Evolutionary conservation across 2,113 vertebrate species (phyloP).

Genomic region (Limanda limanda): DNA sequence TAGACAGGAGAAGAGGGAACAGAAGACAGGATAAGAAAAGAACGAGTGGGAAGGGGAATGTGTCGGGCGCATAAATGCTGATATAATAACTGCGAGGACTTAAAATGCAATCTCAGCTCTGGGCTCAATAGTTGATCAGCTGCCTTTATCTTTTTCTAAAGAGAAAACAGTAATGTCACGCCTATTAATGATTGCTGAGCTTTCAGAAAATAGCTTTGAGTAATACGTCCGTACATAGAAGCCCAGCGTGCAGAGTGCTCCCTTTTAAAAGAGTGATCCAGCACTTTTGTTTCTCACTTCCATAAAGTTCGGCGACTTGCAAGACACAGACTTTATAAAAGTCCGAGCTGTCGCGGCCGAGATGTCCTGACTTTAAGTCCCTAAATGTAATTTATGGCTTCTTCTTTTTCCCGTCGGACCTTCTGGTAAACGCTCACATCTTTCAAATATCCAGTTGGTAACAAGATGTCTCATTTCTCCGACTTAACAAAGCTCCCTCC

Average conservation of each 20-base stretch:
- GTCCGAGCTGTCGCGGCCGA: slow-evolving; percentile 8
- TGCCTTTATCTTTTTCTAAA: slow-evolving; percentile 47
- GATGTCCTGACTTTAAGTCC: slow-evolving; percentile 27
- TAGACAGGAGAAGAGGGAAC: slow-evolving; percentile 8
- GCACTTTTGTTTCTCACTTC: slow-evolving; percentile 8
- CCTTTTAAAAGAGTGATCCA: slow-evolving; percentile 16
- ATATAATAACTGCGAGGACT: slow-evolving; percentile 46
- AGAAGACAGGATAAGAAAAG: not conserved
- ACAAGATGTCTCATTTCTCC: not conserved
- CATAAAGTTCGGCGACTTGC: slow-evolving; percentile 11
- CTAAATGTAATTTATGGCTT: slow-evolving; percentile 36
- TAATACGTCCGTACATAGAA: not conserved
- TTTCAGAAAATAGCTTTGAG: slow-evolving; percentile 23
- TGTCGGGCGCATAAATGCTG: not conserved
- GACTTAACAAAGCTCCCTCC: not conserved
- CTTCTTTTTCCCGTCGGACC: slow-evolving; percentile 8
- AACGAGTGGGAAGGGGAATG: not conserved
- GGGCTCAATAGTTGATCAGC: slow-evolving; percentile 58
- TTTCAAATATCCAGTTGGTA: not conserved
- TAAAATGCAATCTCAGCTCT: slow-evolving; percentile 47
- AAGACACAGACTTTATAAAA: slow-evolving; percentile 9
- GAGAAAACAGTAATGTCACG: slow-evolving; percentile 39
- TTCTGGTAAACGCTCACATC: slow-evolving; percentile 17
- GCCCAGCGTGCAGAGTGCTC: not conserved
- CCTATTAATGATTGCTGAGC: slow-evolving; percentile 51